A percentile compares a stretch with the other conserved stretches of the same genome.
Conservation (phyloP, 2,797 vertebrate genomes). For the Anguilla megastoma region DNA sequence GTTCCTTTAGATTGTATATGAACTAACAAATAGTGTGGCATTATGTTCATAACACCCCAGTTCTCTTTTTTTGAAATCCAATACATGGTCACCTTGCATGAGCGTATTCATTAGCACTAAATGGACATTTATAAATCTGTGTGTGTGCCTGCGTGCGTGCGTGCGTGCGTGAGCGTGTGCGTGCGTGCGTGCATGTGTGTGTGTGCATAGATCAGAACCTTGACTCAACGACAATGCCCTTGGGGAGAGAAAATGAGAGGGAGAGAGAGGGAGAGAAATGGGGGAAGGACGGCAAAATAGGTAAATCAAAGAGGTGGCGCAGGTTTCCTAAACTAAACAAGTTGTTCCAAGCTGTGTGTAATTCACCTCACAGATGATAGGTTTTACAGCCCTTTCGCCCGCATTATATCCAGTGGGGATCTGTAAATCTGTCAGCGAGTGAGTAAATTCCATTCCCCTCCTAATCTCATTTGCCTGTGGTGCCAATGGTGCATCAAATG, state of each 20-base stretch:
- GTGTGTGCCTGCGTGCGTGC: not conserved
- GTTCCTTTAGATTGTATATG: not conserved
- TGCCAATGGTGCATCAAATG: conserved; percentile 73
- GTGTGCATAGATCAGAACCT: not conserved
- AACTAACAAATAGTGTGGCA: not conserved
- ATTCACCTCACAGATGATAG: conserved; percentile 76
- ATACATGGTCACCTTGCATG: not conserved
- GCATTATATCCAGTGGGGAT: conserved; percentile 72
- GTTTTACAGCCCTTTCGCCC: conserved; percentile 71
- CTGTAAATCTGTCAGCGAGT: conserved; percentile 77
- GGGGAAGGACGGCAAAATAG: conserved; percentile 31
- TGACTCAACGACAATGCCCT: conserved; percentile 40
- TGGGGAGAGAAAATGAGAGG: conserved; percentile 35
- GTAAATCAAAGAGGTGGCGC: conserved; percentile 68
- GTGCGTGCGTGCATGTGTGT: no score
- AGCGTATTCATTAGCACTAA: not conserved
- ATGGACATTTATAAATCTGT: not conserved
- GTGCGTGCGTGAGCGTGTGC: no score
- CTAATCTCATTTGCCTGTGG: conserved; percentile 77
- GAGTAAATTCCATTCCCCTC: conserved; percentile 69
- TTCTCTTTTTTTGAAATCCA: not conserved
- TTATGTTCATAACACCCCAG: not conserved
- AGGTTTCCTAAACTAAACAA: conserved; percentile 74
- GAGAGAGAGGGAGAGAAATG: conserved; percentile 15
- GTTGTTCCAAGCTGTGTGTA: conserved; percentile 71